A percentile compares a stretch with the other conserved stretches of the same genome.
These are phyloP conservation scores for Caenorhabditis uteleia DNA, from an alignment of 2,888 invertebrate species.

Conservation along the genomic window DNA sequence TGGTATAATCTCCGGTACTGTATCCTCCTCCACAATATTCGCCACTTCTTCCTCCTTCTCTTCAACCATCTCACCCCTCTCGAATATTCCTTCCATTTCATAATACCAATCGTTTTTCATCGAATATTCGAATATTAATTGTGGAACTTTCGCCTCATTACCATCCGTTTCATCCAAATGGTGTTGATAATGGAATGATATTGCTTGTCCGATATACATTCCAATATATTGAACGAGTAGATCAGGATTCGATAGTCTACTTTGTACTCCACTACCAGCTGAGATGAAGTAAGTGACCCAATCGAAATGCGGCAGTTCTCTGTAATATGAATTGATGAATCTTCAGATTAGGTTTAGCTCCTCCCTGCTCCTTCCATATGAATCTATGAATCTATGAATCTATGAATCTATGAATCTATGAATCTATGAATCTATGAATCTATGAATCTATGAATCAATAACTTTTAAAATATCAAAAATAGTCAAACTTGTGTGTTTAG, in stretches of 20 bases:
- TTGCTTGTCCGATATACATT: conserved; percentile 2
- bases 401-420: too few relatives aligned
- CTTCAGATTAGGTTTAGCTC: too few relatives aligned
- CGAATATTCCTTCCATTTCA: conserved; percentile 3
- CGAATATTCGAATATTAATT: conserved; percentile 3
- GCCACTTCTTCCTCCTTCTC: not conserved
- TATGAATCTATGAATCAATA: too few relatives aligned
- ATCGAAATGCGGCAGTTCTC: too few relatives aligned
- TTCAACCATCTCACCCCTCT: not conserved
- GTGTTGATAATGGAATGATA: not conserved
- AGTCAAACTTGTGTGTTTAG: too few relatives aligned
- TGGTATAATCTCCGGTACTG: too few relatives aligned
- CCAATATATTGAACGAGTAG: not conserved
- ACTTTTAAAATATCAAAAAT: too few relatives aligned
- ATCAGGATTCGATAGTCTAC: conserved; percentile 1
- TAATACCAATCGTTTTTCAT: conserved; percentile 5
- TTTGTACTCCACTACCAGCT: conserved; percentile 2
- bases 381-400: too few relatives aligned
- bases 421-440: too few relatives aligned
- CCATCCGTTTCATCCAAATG: not conserved
- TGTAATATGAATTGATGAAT: too few relatives aligned
- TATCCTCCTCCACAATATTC: not conserved
- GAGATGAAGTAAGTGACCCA: too few relatives aligned
- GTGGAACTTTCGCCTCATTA: not conserved
- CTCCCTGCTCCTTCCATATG: too few relatives aligned